Evolutionary conservation across 2,888 invertebrate genomes (phyloP), one percentile per base, ranked within the genome.

Genomic region (Portevinia maculata): DNA sequence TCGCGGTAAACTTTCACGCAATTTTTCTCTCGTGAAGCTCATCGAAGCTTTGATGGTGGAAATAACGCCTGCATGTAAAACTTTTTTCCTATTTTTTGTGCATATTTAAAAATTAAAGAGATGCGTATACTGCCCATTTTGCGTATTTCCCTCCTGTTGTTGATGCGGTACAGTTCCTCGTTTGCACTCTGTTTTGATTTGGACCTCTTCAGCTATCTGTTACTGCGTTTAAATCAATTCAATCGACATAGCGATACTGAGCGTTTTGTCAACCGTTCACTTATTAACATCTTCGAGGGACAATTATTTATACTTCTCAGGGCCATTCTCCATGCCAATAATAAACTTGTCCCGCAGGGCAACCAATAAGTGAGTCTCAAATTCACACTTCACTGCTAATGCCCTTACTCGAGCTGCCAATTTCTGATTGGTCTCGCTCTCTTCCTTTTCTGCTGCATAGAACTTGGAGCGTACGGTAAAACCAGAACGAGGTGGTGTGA

Each of bases 291-390:
- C 59, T 17, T 75, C 67, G 5, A 55, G 21, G 15, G 69, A 81
- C 24, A 5, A n/a, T 3, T 70, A n/a, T 24, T 69, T 62, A 32
- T 69, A 69, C 9, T 74, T 73, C 11, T 64, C 64, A 24, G 57
- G 70, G n/a, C 70, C 39, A 3, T 78, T 70, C 7, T 62, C 55
- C 15, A 74, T 32, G 0, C 74, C 74, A 34, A 75, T 81, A 8
- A 75, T 44, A 8, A 81, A 70, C 41, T 55, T 60, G 17, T 81
- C 70, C 3, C 74, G n/a, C 28, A 74, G 24, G 6, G 44, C 71
- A 4, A 21, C 48, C 8, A 65, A 32, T 1, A 79, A 48, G 13
- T 55, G 34, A 1, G 50, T 19, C 9, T 60, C 67, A 24, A 69
- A 67, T 11, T 50, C 19, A 13, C 60, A 76, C 13, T 69, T 52